Evolutionary conservation across 2,113 vertebrate species (phyloP).

Genomic region (Canis aureus): DNA sequence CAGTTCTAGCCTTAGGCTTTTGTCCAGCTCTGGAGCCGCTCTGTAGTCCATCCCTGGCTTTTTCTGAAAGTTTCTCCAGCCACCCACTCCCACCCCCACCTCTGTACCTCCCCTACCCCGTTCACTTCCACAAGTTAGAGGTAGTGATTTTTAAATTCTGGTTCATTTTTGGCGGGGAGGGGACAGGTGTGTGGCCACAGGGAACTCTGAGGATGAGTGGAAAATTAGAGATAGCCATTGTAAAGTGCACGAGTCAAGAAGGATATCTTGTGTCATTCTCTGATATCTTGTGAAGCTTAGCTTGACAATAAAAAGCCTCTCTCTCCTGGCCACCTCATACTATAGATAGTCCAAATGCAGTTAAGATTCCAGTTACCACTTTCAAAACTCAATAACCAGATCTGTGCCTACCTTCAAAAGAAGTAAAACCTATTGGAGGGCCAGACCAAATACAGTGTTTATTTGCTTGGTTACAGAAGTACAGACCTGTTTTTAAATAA

Average conservation of each 20-base stretch:
- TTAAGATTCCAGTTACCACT: conserved; percentile 12
- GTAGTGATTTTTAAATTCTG: neutral
- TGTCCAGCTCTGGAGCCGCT: neutral
- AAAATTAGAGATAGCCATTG: conserved; percentile 47
- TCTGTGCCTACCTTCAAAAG: neutral
- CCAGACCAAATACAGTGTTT: neutral
- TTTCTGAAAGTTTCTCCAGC: neutral
- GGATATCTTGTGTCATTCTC: neutral
- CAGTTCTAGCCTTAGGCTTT: neutral
- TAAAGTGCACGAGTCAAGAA: neutral
- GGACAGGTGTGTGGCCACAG: neutral
- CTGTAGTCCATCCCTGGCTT: neutral
- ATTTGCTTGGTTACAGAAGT: neutral
- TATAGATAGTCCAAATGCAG: conserved; percentile 3
- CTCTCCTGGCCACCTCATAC: neutral
- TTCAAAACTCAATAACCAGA: conserved; percentile 26
- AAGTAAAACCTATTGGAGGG: neutral
- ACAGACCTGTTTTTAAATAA: conserved; percentile 40
- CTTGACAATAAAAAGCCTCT: neutral
- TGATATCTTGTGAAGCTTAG: conserved; percentile 10
- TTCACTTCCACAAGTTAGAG: neutral
- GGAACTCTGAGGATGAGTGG: neutral
- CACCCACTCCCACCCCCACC: neutral
- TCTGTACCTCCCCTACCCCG: neutral
- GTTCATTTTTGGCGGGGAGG: neutral